Conservation (phyloP, 2,113 vertebrate species). For the Anguilla rostrata region DNA sequence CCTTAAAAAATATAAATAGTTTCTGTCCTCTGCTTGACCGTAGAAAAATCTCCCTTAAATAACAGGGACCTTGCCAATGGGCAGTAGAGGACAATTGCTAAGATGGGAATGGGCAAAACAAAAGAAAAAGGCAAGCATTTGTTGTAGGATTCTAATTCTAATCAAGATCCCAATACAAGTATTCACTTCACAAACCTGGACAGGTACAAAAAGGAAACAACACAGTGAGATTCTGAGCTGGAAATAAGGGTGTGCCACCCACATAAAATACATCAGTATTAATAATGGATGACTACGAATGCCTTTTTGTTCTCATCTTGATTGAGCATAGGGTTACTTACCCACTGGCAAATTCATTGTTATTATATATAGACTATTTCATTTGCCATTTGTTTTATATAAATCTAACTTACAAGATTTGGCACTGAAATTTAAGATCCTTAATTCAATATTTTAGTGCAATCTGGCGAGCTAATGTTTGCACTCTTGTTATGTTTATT, state of each 20-base stretch:
- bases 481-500: conserved; percentile 17
- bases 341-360: conserved; percentile 34
- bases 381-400: conserved; percentile 28
- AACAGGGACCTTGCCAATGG: not conserved
- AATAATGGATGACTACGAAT: not conserved
- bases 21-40: not conserved
- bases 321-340: conserved; percentile 33
- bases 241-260: not conserved
- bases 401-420: conserved; percentile 48
- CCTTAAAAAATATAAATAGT: not conserved
- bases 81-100: not conserved
- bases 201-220: not conserved
- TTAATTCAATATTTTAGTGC: conserved; percentile 37
- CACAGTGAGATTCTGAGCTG: not conserved
- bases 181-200: not conserved
- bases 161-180: not conserved
- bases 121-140: not conserved
- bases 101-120: not conserved
- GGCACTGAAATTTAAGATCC: conserved; percentile 50
- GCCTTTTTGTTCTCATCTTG: not conserved
- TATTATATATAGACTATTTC: conserved; percentile 33
- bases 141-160: not conserved
- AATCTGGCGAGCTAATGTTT: conserved; percentile 36
- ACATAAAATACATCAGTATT: not conserved
- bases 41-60: not conserved